A percentile compares a stretch with the other conserved stretches of the same genome.
Conservation (phyloP, 1,140 invertebrate genomes). For the Medauroidea extradentata region DNA sequence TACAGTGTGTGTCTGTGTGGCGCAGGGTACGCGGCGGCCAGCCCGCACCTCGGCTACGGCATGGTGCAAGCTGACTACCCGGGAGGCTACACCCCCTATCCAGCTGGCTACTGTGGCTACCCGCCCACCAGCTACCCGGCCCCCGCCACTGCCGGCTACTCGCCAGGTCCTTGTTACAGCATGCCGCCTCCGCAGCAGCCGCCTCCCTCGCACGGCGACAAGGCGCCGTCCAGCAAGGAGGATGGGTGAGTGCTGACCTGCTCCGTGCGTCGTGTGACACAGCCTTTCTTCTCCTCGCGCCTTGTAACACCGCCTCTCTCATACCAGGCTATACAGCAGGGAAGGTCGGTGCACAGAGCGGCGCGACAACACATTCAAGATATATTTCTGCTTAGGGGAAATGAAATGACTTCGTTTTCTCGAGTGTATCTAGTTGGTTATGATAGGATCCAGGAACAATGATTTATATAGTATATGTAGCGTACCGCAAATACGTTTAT, state of each 20-base stretch:
- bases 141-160: conserved; percentile 59
- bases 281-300: neutral
- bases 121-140: conserved; percentile 51
- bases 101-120: conserved; percentile 53
- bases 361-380: too few species aligned
- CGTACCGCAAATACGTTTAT: too few species aligned
- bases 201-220: conserved; percentile 63
- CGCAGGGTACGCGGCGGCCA: conserved; percentile 71
- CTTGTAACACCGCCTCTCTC: neutral
- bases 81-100: conserved; percentile 63
- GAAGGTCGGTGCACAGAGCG: too few species aligned
- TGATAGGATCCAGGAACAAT: too few species aligned
- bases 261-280: neutral
- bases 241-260: conserved; percentile 58
- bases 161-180: conserved; percentile 68
- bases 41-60: conserved; percentile 76
- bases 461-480: too few species aligned
- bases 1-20: too few species aligned
- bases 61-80: conserved; percentile 75
- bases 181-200: conserved; percentile 72
- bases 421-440: too few species aligned
- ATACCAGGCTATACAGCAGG: too few species aligned
- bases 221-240: conserved; percentile 59
- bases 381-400: too few species aligned
- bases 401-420: too few species aligned